Conservation (phyloP, 2,113 vertebrate species). For the Pangasianodon hypophthalmus region DNA sequence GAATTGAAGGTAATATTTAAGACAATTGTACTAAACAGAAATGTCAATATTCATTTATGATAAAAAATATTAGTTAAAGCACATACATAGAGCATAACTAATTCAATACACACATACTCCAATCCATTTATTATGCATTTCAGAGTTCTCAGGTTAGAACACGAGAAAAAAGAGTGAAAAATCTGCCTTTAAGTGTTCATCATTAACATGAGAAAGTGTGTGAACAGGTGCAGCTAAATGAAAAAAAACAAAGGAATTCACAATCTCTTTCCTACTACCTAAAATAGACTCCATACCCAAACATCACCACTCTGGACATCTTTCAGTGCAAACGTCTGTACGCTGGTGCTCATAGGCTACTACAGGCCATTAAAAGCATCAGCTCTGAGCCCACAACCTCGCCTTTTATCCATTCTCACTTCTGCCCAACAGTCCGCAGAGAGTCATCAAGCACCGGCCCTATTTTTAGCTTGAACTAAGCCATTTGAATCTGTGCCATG, state of each 20-base stretch:
- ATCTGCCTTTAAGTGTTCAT: slow-evolving; percentile 68
- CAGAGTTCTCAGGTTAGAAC: slow-evolving; percentile 66
- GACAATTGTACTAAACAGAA: neutral
- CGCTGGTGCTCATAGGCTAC: neutral
- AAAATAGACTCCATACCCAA: neutral
- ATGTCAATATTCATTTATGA: neutral
- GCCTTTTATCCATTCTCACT: slow-evolving; percentile 56
- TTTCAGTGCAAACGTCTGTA: neutral
- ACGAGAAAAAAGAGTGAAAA: slow-evolving; percentile 52
- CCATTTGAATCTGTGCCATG: slow-evolving; percentile 62
- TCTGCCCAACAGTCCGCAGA: slow-evolving; percentile 44
- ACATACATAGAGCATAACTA: slow-evolving; percentile 64
- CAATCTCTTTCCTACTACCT: slow-evolving; percentile 6
- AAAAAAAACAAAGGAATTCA: slow-evolving; percentile 23
- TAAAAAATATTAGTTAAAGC: neutral
- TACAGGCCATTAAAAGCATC: neutral
- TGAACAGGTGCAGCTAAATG: slow-evolving; percentile 65
- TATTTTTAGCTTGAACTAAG: slow-evolving; percentile 64
- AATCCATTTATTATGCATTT: slow-evolving; percentile 69
- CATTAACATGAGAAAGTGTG: slow-evolving; percentile 68
- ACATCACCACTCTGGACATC: neutral
- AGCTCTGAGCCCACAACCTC: slow-evolving; percentile 23
- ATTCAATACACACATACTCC: slow-evolving; percentile 17
- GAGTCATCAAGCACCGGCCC: slow-evolving; percentile 49
- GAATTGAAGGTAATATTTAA: neutral